Evolutionary conservation across 2,888 invertebrate species (phyloP).

Genomic region (Caenorhabditis afra): DNA sequence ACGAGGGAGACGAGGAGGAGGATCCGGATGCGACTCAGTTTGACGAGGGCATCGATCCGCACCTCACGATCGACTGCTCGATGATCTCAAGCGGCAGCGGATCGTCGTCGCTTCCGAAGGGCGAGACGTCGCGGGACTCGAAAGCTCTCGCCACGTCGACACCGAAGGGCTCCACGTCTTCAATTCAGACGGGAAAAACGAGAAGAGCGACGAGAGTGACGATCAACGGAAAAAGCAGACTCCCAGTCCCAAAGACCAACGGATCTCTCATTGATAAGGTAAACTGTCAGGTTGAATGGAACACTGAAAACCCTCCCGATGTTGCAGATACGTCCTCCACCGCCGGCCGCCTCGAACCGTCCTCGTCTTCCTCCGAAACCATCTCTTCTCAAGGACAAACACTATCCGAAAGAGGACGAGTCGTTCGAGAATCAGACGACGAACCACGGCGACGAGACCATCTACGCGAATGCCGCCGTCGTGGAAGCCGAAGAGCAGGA

Average conservation of each 20-base stretch:
- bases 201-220: conserved; percentile 30
- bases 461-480: conserved; percentile 54
- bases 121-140: conserved; percentile 27
- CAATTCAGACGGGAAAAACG: conserved; percentile 16
- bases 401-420: conserved; percentile 31
- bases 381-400: conserved; percentile 15
- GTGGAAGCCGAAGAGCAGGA: conserved; percentile 35
- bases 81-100: conserved; percentile 44
- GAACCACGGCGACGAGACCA: conserved; percentile 32
- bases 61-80: conserved; percentile 60
- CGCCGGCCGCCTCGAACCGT: conserved; percentile 22
- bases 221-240: conserved; percentile 32
- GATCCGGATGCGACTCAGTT: conserved; percentile 51
- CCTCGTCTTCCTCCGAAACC: conserved; percentile 59
- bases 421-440: conserved; percentile 26
- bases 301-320: background rate
- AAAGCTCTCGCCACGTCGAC: conserved; percentile 51
- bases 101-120: conserved; percentile 7
- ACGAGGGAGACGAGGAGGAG: conserved; percentile 42
- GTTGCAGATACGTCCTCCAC: conserved; percentile 8
- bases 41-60: conserved; percentile 42
- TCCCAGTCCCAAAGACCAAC: conserved; percentile 52
- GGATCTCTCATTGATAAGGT: conserved; percentile 43
- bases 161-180: conserved; percentile 44
- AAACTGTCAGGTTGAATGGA: background rate